Base-by-base conservation (phyloP, 1,140 invertebrate species). In the Drosophila ambigua region DNA sequence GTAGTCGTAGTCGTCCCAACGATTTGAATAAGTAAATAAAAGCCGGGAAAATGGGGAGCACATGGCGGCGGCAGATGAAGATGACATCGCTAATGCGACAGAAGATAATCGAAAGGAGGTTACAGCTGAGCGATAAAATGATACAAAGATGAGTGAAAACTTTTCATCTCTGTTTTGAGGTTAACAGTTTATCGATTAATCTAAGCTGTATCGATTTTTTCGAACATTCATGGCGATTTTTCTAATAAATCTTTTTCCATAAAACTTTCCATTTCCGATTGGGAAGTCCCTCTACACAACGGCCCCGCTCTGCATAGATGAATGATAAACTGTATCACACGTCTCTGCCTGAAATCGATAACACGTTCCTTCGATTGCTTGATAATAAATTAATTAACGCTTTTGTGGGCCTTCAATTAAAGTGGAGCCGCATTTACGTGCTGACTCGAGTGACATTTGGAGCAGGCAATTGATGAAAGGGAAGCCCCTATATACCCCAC, bases 1-100 rank as follows among this genome's bases (percentile, higher is more conserved):
- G 35, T 39, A 31, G 28, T 31, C 28, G 28, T 31, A 31, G 9
- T 72, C 66, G 9, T 72, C 66, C 65, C 75, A 77, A 67, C 83
- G 83, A 88, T 88, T 88, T 88, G 84, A 88, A 88, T 88, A 88
- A 88, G 83, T 88, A 89, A 88, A 88, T 88, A 85, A 69, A 85
- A 85, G 72, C 73, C 68, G 44, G 63, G 71, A 87, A 52, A 39
- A 11, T 39, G 55, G 60, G 50, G 48, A 64, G 69, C 79, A 78
- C 77, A 81, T 81, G 79, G 79, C 75, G 79, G 79, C 71, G 45
- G 66, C 82, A 87, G 78, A 75, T 87, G 78, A 87, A 81, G 82
- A 71, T 81, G 81, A 82, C 82, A 87, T 73, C 67, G 71, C 64
- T 83, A 82, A 83, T 84, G 76, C 75, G 64, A 65, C 57, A 63